A percentile compares a stretch with the other conserved stretches of the same genome.
phyloP scores from a whole-genome alignment of 2,113 vertebrate genomes.

The Hippocampus guttulatus region DNA sequence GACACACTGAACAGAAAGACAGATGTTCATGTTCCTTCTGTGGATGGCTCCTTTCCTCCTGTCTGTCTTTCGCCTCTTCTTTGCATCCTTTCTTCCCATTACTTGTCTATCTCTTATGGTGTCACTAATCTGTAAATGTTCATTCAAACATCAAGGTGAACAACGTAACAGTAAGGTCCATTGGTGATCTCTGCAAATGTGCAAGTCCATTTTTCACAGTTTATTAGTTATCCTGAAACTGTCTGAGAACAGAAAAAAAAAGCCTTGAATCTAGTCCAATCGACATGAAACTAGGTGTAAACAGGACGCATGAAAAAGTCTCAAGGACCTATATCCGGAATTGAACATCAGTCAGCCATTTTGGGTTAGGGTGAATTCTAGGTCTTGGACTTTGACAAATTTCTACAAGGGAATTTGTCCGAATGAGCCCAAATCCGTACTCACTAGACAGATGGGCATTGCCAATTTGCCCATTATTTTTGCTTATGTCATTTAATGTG shows the following conservation, averaged over 20 bases:
- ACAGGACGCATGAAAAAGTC: no score
- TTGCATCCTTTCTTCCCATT: slow-evolving; percentile 17
- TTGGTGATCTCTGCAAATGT: not conserved
- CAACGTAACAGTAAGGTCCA: not conserved
- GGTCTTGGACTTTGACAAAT: no score
- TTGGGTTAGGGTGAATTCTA: no score
- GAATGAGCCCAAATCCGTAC: no score
- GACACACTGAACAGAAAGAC: slow-evolving; percentile 47
- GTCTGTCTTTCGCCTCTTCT: slow-evolving; percentile 14
- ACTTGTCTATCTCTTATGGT: slow-evolving; percentile 32
- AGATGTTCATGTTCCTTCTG: slow-evolving; percentile 46
- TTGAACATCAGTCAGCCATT: no score
- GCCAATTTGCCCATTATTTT: no score
- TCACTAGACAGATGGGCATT: no score
- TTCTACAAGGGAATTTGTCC: no score
- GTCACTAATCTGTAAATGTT: slow-evolving; percentile 39
- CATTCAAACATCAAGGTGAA: slow-evolving; percentile 15
- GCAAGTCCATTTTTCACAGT: not conserved
- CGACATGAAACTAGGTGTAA: no score
- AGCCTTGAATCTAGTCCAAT: no score
- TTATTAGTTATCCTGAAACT: not conserved
- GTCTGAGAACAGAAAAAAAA: not conserved
- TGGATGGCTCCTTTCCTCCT: slow-evolving; percentile 32
- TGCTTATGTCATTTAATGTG: no score
- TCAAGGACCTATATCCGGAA: no score